Base-by-base conservation (phyloP, 1,140 invertebrate genomes). In the Drosophila nebulosa region DNA sequence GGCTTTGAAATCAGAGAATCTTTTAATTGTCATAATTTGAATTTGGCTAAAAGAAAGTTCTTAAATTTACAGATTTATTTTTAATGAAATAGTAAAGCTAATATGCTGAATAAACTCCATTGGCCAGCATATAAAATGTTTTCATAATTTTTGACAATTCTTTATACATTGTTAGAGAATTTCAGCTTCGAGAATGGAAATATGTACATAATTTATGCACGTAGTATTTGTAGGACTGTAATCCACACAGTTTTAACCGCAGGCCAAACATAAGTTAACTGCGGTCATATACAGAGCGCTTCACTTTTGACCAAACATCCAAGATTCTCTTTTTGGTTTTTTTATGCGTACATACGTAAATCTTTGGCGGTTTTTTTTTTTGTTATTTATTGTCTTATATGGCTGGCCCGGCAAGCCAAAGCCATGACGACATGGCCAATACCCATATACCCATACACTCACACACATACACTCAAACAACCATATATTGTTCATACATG, bases 351-450 rank as follows among this genome's bases (percentile, higher is more conserved):
- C n/a, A 32, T 10, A 51, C 46, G 21, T 55, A 64, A 72, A 51
- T 69, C 56, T 69, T 46, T 58, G 53, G 26, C 52, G 46, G 7
- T 58, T 71, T 55, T 46, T 69, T 69, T 59, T 46, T 71, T 55
- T 42, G 39, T 12, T 46, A 26, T 32, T 55, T 35, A 58, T 57
- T 65, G 52, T 64, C 61, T 76, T 73, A 72, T 75, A 64, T 71
- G 64, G 62, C 35, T 22, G 10, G 65, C 42, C 24, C 57, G 66
- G 42, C 57, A 69, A 64, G 51, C 75, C 67, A 75, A 59, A 65
- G 68, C 66, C 61, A 86, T 85, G 81, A 85, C 81, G 81, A 80
- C 81, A 85, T 83, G 59, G 68, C 68, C 32, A 9, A 69, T 22
- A 78, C 32, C 39, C 39, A 46, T 21, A 69, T 22, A 78, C 32